Conservation (phyloP, 2,113 vertebrate species). For the Elephas maximus region DNA sequence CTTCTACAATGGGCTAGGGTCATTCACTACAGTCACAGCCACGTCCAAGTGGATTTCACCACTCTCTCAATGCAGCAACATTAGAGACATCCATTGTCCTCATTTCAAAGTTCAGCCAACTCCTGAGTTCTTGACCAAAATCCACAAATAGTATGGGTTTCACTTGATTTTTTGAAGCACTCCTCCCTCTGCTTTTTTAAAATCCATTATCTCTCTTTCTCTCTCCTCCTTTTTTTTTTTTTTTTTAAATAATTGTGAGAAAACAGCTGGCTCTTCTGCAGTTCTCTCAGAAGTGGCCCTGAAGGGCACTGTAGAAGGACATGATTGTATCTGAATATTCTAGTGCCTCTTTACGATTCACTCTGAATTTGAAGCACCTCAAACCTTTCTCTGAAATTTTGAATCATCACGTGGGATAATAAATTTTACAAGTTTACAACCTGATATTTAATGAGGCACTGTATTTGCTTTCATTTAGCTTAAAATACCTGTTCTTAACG, state of each 20-base stretch:
- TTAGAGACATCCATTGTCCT: slow-evolving; percentile 64
- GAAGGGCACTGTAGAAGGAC: background rate
- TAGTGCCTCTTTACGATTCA: background rate
- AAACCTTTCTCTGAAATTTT: background rate
- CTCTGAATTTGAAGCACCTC: background rate
- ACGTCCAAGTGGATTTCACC: slow-evolving; percentile 65
- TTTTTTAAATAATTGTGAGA: background rate
- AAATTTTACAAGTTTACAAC: background rate
- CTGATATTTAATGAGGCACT: background rate
- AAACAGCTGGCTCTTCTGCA: background rate
- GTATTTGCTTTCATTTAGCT: background rate
- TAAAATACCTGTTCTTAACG: background rate
- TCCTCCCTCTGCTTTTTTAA: background rate
- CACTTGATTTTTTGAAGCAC: background rate
- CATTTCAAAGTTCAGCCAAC: slow-evolving; percentile 67
- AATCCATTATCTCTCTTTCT: background rate
- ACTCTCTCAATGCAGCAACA: slow-evolving; percentile 36
- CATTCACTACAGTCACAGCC: slow-evolving; percentile 60
- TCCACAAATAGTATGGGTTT: background rate
- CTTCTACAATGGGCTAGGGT: background rate
- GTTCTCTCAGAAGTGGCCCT: background rate
- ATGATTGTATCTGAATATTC: background rate
- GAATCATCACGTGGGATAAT: background rate
- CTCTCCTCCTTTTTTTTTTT: background rate
- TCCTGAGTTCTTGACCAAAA: background rate